Evolutionary conservation across 2,797 vertebrate species (phyloP), one percentile per base, ranked within the genome.

Genomic region (Nannoperca obscura): DNA sequence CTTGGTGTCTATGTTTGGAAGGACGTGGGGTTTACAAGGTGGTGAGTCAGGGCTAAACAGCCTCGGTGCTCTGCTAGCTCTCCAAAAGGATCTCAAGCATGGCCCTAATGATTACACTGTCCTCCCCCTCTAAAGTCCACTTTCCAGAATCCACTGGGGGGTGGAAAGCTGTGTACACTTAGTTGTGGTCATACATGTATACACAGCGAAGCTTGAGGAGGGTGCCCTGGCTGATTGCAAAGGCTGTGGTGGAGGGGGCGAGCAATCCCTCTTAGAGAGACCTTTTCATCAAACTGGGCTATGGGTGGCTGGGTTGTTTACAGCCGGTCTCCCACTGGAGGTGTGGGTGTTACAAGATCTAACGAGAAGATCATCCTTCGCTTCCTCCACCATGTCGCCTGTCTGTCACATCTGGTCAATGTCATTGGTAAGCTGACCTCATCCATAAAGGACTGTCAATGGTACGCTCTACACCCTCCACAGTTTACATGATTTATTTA

Each of bases 211-310:
- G 80, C 72, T 80, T 64, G 81, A 78, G 74, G 62, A 86, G 82
- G 87, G 76, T 46, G 69, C 9, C 13, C 69, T 19, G 71, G 71
- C 74, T 88, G 90, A 91, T 89, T 93, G 90, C 75, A 79, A 65
- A 71, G 81, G 66, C 88, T 79, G 81, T 1, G 71, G 84, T 65
- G 58, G 78, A 83, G 70, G 80, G 81, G 84, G 65, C 11, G 15
- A 74, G 65, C 91, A 91, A 92, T 91, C 88, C 82, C 74, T 64
- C 77, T 87, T 72, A 75, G 81, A 63, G 74, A 84, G 82, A 83
- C 85, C 85, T 86, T 93, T 84, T 92, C 91, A 92, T 93, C 91
- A 89, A 90, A 88, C 82, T 87, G 76, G 86, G 89, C 79, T 83
- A 91, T 54, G 76, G 87, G 76, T 80, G 86, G 86, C 78, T 76